Evolutionary conservation across 2,113 vertebrate species (phyloP).

Genomic region (Lethenteron camtschaticum): DNA sequence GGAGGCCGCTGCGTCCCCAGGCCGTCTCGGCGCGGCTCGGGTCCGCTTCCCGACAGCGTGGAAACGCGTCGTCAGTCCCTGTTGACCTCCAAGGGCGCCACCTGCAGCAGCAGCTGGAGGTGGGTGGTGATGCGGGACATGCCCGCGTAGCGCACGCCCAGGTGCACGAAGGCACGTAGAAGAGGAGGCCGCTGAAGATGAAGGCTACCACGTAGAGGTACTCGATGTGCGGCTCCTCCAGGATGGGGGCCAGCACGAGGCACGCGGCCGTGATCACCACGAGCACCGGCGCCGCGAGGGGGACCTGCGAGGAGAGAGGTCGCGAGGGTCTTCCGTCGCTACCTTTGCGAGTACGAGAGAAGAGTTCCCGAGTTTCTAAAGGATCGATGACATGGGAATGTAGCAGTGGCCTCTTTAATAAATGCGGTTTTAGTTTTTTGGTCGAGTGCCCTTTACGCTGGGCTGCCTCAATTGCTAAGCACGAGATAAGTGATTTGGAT

Average conservation of each 20-base stretch:
- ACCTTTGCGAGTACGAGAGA: too few species aligned
- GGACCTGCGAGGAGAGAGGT: conserved; percentile 26
- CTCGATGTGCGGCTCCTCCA: conserved; percentile 38
- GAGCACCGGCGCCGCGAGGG: conserved; percentile 39
- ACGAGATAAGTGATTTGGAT: too few species aligned
- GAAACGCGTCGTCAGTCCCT: conserved; percentile 13
- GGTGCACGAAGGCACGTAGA: conserved; percentile 49
- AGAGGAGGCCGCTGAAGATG: conserved; percentile 33
- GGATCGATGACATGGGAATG: too few species aligned
- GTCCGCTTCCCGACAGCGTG: too few species aligned
- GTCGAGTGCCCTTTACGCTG: too few species aligned
- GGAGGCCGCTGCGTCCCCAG: too few species aligned
- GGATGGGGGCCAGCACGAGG: conserved; percentile 46
- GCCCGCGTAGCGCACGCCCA: conserved; percentile 27
- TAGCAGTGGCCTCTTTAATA: too few species aligned
- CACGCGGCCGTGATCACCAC: conserved; percentile 35
- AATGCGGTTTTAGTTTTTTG: too few species aligned
- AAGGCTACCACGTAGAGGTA: conserved; percentile 45
- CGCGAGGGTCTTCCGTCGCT: too few species aligned
- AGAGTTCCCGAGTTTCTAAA: too few species aligned
- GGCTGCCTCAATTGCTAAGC: too few species aligned
- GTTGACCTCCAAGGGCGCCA: conserved; percentile 35
- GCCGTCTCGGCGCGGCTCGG: too few species aligned
- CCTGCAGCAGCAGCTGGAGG: conserved; percentile 55
- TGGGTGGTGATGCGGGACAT: conserved; percentile 31